Conservation (phyloP, 2,888 invertebrate genomes). For the Lasioglossum leucozonium region DNA sequence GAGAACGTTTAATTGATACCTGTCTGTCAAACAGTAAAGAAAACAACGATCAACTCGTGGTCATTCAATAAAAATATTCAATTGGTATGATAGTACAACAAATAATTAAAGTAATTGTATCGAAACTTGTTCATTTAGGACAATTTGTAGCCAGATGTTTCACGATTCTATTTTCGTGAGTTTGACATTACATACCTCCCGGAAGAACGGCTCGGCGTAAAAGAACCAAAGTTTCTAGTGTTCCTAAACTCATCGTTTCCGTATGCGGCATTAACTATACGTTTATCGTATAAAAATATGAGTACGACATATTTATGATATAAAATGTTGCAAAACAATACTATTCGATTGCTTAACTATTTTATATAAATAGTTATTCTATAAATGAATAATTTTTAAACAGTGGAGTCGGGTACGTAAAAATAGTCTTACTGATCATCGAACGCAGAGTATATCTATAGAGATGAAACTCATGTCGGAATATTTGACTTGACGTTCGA, state of each 20-base stretch:
- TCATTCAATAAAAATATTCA: conserved; percentile 27
- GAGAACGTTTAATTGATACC: neutral
- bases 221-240: conserved; percentile 48
- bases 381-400: neutral
- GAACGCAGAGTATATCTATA: neutral
- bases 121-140: conserved; percentile 2
- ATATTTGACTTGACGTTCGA: neutral
- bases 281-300: neutral
- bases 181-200: conserved; percentile 78
- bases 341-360: neutral
- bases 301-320: neutral
- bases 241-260: conserved; percentile 70
- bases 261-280: neutral
- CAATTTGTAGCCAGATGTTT: conserved; percentile 71
- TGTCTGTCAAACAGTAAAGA: conserved; percentile 23
- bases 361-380: neutral
- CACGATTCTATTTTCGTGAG: conserved; percentile 72
- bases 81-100: neutral
- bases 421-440: neutral
- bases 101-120: conserved; percentile 29
- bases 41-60: conserved; percentile 30
- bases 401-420: neutral
- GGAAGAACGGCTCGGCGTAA: conserved; percentile 66
- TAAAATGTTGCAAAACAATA: neutral
- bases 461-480: neutral